Evolutionary conservation across 2,888 invertebrate genomes (phyloP), one percentile per base, ranked within the genome.

Genomic region (Polyommatus icarus): DNA sequence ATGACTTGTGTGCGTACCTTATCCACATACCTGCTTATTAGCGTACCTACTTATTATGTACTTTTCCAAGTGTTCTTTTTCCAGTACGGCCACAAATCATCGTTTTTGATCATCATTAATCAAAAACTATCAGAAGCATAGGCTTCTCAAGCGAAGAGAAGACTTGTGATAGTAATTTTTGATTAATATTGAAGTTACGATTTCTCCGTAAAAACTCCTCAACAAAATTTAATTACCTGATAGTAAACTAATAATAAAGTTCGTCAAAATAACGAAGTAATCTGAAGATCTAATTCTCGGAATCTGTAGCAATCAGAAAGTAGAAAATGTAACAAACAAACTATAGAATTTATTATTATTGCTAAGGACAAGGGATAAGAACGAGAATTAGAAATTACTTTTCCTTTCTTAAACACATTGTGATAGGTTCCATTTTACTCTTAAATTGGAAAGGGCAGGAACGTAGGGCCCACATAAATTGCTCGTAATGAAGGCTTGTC

Each of bases 401-500:
- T 15, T 67, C 67, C 67, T 15, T 67, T 20, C 15, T 5, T 29
- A 29, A 67, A 29, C 67, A 29, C 29, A 67, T 29, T 67, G 67
- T 67, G 15, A 67, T 67, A 67, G 29, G 29, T 5, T 67, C 15
- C 67, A 67, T 67, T 67, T 67, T 67, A 67, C 32, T 67, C 15
- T 29, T 29, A 67, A 67, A 67, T 32, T 67, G 67, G 29, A 67
- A 67, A 12, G 61, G 61, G 10, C 8, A 61, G 59, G 20, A 20
- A 20, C 59, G 59, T 59, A 24, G 72, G 72, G 29, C 5, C 12
- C 10, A 46, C 24, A 12, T 20, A 75, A 54, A 54, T 75, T 75
- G 54, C 29, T 24, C 24, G 18, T 75, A 75, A 75, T 75, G 75
- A 29, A 75, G 54, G 46, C 18, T 50, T 75, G 24, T 50, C 75